These are phyloP conservation scores for Stichopus chloronotus DNA, from an alignment of 35 echinoderm and acorn worm species.

Conservation along the genomic window DNA sequence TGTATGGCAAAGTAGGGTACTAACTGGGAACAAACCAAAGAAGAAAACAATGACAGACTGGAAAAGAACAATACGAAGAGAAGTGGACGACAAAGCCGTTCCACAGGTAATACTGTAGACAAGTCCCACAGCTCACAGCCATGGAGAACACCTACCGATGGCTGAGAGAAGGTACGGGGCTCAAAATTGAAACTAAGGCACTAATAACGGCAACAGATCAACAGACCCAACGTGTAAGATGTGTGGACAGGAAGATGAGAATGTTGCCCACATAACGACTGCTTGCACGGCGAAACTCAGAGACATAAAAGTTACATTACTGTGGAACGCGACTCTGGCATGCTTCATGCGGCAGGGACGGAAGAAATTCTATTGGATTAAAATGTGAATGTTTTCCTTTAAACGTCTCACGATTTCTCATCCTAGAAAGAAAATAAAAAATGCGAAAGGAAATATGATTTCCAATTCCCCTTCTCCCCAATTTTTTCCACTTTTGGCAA, in stretches of 20 bases:
- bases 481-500: no score
- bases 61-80: constrained; percentile 2
- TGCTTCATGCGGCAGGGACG: no score
- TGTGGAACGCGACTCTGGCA: no score
- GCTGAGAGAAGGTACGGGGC: background rate
- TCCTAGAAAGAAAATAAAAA: no score
- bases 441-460: no score
- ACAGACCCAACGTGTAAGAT: constrained; percentile 8
- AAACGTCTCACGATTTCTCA: no score
- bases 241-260: background rate
- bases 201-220: constrained; percentile 1
- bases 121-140: background rate
- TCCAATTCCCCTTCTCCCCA: no score
- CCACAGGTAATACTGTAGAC: background rate
- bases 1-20: constrained; percentile 2
- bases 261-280: constrained; percentile 11
- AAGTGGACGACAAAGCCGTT: constrained; percentile 7
- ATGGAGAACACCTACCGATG: background rate
- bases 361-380: no score
- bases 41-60: background rate
- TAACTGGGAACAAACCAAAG: background rate
- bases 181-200: constrained; percentile 9
- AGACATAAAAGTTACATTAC: no score
- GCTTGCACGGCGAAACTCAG: no score
- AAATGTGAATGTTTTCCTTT: no score